These are phyloP conservation scores for Malthinus seriepunctatus DNA, from an alignment of 2,888 invertebrate species.

Conservation along the genomic window DNA sequence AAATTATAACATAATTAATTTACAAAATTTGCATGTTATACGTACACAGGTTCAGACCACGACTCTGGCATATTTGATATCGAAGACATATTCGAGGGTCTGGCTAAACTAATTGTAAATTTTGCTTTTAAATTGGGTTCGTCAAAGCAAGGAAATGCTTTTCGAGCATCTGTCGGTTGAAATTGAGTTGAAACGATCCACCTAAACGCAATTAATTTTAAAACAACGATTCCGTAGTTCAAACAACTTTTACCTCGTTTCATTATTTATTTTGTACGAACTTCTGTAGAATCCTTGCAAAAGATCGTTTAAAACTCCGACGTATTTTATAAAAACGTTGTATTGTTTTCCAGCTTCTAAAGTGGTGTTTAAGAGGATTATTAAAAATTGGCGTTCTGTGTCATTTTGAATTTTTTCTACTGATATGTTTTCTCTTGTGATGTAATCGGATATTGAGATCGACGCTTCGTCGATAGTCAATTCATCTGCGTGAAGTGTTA, in stretches of 20 bases:
- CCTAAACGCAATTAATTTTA: slow-evolving; percentile 52
- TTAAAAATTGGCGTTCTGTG: slow-evolving; percentile 68
- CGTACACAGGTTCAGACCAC: slow-evolving; percentile 60
- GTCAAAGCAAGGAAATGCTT: slow-evolving; percentile 87
- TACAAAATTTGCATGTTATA: slow-evolving; percentile 25
- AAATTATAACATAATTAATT: not conserved
- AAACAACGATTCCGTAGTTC: not conserved
- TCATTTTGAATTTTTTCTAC: slow-evolving; percentile 55
- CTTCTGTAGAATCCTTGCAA: slow-evolving; percentile 83
- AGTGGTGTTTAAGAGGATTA: slow-evolving; percentile 63
- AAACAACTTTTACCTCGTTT: slow-evolving; percentile 62
- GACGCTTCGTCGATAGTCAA: slow-evolving; percentile 61
- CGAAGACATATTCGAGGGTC: slow-evolving; percentile 71
- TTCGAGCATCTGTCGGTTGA: slow-evolving; percentile 79
- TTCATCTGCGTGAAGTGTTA: slow-evolving; percentile 77
- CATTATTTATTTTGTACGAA: slow-evolving; percentile 71
- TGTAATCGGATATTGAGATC: slow-evolving; percentile 34
- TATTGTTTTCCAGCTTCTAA: slow-evolving; percentile 66
- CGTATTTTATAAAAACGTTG: slow-evolving; percentile 69
- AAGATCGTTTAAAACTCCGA: slow-evolving; percentile 73
- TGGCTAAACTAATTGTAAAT: slow-evolving; percentile 76
- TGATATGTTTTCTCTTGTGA: slow-evolving; percentile 14
- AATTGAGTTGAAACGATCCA: slow-evolving; percentile 84
- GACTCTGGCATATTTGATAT: slow-evolving; percentile 77
- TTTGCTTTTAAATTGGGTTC: slow-evolving; percentile 82